phyloP scores from a whole-genome alignment of 2,888 invertebrate genomes.

The Eueremaeus valkanovi region DNA sequence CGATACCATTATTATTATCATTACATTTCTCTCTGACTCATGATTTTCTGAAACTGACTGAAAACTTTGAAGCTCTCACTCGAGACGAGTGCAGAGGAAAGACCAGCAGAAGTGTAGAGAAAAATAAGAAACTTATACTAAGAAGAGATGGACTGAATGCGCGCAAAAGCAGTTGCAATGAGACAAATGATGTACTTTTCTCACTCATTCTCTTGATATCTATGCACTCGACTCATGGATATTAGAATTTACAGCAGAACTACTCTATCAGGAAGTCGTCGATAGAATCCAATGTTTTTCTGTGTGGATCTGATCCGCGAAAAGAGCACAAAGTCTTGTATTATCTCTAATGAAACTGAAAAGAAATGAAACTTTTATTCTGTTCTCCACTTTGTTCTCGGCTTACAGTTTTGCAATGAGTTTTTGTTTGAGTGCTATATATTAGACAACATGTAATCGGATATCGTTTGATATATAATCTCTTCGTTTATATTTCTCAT shows the following conservation, averaged over 20 bases:
- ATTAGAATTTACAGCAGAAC: neutral
- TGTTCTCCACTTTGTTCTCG: neutral
- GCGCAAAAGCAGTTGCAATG: neutral
- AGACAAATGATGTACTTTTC: neutral
- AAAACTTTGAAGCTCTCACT: neutral
- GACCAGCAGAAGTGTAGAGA: neutral
- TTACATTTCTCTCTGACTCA: neutral
- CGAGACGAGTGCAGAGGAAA: too few species aligned
- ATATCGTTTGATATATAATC: constrained; percentile 6
- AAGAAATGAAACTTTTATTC: neutral
- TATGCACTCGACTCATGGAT: neutral
- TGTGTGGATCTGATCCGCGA: neutral
- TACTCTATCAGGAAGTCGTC: neutral
- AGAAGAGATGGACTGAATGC: neutral
- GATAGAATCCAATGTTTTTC: neutral
- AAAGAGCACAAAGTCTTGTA: neutral
- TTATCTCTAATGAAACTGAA: neutral
- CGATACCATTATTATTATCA: neutral
- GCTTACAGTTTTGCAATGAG: neutral
- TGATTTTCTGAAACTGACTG: neutral
- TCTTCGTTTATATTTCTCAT: neutral
- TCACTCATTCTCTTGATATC: too few species aligned
- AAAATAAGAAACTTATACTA: neutral
- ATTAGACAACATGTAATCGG: constrained; percentile 6
- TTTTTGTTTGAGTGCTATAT: neutral